These are phyloP conservation scores for Crossocerus cetratus DNA, from an alignment of 2,888 invertebrate genomes.

Conservation along the genomic window DNA sequence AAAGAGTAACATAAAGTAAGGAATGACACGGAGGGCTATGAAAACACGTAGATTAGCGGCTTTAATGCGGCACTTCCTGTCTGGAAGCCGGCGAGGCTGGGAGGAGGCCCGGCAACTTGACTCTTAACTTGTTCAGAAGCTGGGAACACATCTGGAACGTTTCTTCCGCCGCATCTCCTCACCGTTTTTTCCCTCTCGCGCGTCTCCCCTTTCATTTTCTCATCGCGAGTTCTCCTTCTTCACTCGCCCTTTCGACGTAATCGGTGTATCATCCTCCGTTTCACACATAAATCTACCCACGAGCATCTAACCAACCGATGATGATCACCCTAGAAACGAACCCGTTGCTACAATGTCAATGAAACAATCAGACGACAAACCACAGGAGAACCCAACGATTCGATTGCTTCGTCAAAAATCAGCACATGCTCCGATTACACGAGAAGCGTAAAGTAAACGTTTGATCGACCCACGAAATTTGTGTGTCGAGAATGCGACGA, in stretches of 20 bases:
- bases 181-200: constrained; percentile 40
- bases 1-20: constrained; percentile 16
- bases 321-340: neutral
- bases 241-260: constrained; percentile 45
- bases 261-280: constrained; percentile 37
- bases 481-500: neutral
- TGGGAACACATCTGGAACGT: constrained; percentile 65
- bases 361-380: neutral
- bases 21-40: constrained; percentile 33
- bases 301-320: neutral
- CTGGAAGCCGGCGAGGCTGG: constrained; percentile 34
- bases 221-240: constrained; percentile 6
- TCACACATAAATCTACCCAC: constrained; percentile 28
- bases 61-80: constrained; percentile 69
- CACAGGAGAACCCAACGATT: neutral
- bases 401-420: constrained; percentile 5
- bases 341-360: neutral
- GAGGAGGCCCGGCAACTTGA: constrained; percentile 57
- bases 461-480: constrained; percentile 33
- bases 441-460: constrained; percentile 35
- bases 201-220: constrained; percentile 9
- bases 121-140: constrained; percentile 62
- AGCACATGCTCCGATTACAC: neutral
- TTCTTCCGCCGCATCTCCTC: constrained; percentile 48
- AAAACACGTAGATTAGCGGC: constrained; percentile 70